Evolutionary conservation across 2,888 invertebrate genomes (phyloP).

Genomic region (Himalopsyche anomala): DNA sequence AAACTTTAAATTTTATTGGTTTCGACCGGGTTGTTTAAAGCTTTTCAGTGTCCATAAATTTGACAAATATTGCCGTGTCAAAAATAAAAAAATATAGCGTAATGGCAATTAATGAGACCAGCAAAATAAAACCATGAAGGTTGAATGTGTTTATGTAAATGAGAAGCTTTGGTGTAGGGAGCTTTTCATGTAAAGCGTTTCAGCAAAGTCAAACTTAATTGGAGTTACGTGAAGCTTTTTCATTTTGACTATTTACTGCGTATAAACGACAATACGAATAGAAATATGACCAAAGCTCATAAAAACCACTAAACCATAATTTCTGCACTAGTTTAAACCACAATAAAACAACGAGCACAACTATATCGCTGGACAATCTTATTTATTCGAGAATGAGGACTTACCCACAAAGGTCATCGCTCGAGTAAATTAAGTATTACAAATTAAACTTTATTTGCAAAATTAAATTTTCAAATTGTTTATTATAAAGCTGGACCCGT

Average conservation of each 20-base stretch:
- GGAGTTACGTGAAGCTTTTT: neutral
- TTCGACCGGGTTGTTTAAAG: no score
- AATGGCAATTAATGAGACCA: neutral
- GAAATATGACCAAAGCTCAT: neutral
- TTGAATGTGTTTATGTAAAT: slow-evolving; percentile 19
- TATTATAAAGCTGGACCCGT: no score
- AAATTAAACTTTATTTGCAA: no score
- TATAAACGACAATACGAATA: neutral
- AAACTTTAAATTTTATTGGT: no score
- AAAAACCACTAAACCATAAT: neutral
- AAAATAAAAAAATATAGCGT: neutral
- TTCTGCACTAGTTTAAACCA: no score
- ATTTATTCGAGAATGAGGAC: no score
- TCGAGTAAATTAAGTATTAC: no score
- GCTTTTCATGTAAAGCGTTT: neutral
- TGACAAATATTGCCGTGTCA: slow-evolving; percentile 14
- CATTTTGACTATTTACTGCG: neutral
- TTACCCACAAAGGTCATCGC: no score
- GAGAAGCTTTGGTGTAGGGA: slow-evolving; percentile 8
- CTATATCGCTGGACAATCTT: no score
- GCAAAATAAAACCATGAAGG: slow-evolving; percentile 4
- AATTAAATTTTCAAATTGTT: no score
- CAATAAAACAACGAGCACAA: no score
- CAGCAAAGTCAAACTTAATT: slow-evolving; percentile 24
- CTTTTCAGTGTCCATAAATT: neutral